Evolutionary conservation across 1,140 invertebrate genomes (phyloP).

Genomic region (Pygmarrhopalites habei): DNA sequence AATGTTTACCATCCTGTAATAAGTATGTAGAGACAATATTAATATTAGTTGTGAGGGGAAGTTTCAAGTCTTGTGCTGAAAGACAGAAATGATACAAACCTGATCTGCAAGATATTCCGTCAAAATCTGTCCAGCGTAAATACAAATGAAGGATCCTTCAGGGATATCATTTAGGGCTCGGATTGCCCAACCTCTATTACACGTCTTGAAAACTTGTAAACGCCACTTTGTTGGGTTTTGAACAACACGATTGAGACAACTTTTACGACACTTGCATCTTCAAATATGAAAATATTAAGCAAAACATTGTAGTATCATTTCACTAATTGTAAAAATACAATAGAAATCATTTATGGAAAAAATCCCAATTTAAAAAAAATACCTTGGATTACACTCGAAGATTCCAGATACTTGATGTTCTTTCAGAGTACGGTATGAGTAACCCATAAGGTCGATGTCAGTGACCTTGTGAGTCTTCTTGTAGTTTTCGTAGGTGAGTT

Average conservation of each 20-base stretch:
- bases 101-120: slow-evolving; percentile 82
- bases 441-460: slow-evolving; percentile 54
- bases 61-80: too few relatives aligned
- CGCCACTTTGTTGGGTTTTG: slow-evolving; percentile 77
- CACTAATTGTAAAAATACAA: too few relatives aligned
- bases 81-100: too few relatives aligned
- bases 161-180: slow-evolving; percentile 91
- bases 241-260: slow-evolving; percentile 78
- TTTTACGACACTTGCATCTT: slow-evolving; percentile 67
- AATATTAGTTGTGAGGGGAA: too few relatives aligned
- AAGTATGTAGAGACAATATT: too few relatives aligned
- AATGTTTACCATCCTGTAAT: slow-evolving; percentile 73
- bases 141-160: slow-evolving; percentile 85
- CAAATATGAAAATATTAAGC: too few relatives aligned
- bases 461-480: slow-evolving; percentile 3
- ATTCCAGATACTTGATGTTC: slow-evolving; percentile 84
- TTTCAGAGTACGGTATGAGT: slow-evolving; percentile 69
- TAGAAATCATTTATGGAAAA: too few relatives aligned
- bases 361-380: slow-evolving; percentile 1
- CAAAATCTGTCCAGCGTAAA: slow-evolving; percentile 86
- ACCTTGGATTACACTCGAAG: slow-evolving; percentile 86
- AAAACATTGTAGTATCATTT: too few relatives aligned
- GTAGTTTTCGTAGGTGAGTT: slow-evolving; percentile 55
- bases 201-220: slow-evolving; percentile 58
- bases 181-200: slow-evolving; percentile 87